phyloP scores from a whole-genome alignment of 2,113 vertebrate genomes.

The Mystacornis crossleyi region DNA sequence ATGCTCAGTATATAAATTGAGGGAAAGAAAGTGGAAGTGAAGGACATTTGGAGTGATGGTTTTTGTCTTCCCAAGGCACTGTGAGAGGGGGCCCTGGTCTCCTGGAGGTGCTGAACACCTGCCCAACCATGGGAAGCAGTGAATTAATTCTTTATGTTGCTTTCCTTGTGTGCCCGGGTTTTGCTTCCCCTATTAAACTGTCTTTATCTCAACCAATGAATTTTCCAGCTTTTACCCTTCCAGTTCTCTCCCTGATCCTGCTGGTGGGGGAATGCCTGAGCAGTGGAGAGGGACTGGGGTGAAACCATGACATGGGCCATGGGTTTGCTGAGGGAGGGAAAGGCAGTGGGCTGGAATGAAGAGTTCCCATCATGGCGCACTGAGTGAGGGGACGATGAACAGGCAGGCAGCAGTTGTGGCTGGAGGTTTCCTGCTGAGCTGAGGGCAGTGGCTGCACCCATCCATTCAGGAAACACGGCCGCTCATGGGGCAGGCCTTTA shows the following conservation, averaged over 20 bases:
- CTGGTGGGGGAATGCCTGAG: neutral
- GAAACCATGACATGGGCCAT: neutral
- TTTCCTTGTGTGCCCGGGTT: accelerated
- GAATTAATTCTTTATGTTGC: neutral
- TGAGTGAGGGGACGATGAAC: neutral
- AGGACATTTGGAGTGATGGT: neutral
- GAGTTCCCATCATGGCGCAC: accelerated
- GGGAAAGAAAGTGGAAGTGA: neutral
- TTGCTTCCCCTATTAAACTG: neutral
- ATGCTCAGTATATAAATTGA: neutral
- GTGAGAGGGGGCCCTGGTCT: no score
- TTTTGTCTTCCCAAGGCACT: neutral
- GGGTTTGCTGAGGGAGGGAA: neutral
- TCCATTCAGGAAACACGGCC: neutral
- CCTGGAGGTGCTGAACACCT: neutral
- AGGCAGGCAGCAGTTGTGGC: neutral
- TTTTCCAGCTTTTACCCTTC: neutral
- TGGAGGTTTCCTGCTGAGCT: neutral
- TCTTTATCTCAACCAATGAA: neutral
- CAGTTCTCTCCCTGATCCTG: neutral
- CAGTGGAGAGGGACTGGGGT: neutral
- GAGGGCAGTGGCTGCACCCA: neutral
- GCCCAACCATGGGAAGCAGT: neutral
- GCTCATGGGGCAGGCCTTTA: accelerated
- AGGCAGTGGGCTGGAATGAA: neutral